phyloP scores from a whole-genome alignment of 2,113 vertebrate species.

The Ancistrus triradiatus region DNA sequence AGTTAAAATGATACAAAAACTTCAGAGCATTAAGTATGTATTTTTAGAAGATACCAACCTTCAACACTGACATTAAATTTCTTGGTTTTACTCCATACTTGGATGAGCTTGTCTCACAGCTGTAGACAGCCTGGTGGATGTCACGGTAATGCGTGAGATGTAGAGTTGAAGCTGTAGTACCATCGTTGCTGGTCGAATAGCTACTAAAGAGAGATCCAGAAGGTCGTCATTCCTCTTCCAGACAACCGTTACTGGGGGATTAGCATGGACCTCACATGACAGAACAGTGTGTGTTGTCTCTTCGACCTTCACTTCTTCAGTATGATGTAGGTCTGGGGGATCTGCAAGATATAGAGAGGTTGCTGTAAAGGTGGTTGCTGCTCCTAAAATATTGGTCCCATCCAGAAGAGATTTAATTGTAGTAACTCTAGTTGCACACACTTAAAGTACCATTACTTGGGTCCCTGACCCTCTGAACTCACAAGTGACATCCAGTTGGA shows the following conservation, averaged over 20 bases:
- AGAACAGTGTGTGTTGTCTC: conserved; percentile 45
- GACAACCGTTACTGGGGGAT: conserved; percentile 56
- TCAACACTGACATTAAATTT: conserved; percentile 53
- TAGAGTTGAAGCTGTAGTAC: conserved; percentile 44
- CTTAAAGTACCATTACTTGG: too few relatives aligned
- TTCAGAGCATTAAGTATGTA: too few relatives aligned
- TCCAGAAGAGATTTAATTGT: too few relatives aligned
- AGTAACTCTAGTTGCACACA: too few relatives aligned
- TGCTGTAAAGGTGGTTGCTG: too few relatives aligned
- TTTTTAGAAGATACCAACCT: conserved; percentile 53
- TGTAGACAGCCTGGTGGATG: conserved; percentile 56
- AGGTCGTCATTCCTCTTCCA: conserved; percentile 58
- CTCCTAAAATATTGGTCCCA: too few relatives aligned
- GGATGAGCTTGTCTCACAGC: conserved; percentile 46
- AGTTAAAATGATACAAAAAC: too few relatives aligned
- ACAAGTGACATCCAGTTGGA: conserved; percentile 67
- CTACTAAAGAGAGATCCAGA: conserved; percentile 51
- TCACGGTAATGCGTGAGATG: conserved; percentile 6
- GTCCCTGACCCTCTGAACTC: conserved; percentile 46
- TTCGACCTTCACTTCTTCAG: conserved; percentile 51
- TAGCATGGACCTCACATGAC: conserved; percentile 56
- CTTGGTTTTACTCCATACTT: conserved; percentile 33
- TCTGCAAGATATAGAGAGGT: conserved; percentile 53
- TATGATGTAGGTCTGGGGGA: conserved; percentile 48
- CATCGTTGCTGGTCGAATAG: conserved; percentile 52